Conservation (phyloP, 2,888 invertebrate genomes). For the Palloptera scutellata region DNA sequence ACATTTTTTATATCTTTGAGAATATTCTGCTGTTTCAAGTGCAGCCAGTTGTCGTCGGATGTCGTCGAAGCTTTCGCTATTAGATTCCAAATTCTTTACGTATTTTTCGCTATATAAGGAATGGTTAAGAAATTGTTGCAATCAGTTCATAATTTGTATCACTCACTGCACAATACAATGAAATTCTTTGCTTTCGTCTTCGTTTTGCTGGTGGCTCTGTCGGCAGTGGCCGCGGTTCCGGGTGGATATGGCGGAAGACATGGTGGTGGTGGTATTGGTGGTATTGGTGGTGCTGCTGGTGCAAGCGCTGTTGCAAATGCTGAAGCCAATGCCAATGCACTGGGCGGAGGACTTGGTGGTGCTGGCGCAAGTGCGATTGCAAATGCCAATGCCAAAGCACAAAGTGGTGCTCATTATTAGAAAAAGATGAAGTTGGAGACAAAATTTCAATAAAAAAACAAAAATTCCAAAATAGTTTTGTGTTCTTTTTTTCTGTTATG, state of each 20-base stretch:
- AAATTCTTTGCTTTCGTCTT: conserved; percentile 30
- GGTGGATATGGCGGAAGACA: background rate
- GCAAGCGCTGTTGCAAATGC: conserved; percentile 15
- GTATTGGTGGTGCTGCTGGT: background rate
- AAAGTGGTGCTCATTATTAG: background rate
- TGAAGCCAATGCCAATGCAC: background rate
- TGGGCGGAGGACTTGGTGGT: conserved; percentile 23
- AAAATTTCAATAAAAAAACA: too few relatives aligned
- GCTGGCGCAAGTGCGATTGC: conserved; percentile 17
- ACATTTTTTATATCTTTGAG: too few relatives aligned
- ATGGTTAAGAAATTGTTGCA: background rate
- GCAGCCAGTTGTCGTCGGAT: too few relatives aligned
- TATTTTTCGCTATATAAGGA: background rate
- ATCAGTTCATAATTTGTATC: background rate
- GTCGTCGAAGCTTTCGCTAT: too few relatives aligned
- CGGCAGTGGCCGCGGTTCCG: conserved; percentile 20
- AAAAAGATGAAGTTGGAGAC: background rate
- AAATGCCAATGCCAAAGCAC: conserved; percentile 11
- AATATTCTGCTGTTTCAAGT: too few relatives aligned
- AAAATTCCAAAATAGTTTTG: too few relatives aligned
- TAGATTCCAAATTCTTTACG: too few relatives aligned
- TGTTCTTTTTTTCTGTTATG: too few relatives aligned
- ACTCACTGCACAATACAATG: conserved; percentile 14
- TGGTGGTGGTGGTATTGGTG: too few relatives aligned
- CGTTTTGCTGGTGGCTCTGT: conserved; percentile 18